A percentile compares a stretch with the other conserved stretches of the same genome.
phyloP scores from a whole-genome alignment of 2,888 invertebrate genomes.

The Lasiommata megera region DNA sequence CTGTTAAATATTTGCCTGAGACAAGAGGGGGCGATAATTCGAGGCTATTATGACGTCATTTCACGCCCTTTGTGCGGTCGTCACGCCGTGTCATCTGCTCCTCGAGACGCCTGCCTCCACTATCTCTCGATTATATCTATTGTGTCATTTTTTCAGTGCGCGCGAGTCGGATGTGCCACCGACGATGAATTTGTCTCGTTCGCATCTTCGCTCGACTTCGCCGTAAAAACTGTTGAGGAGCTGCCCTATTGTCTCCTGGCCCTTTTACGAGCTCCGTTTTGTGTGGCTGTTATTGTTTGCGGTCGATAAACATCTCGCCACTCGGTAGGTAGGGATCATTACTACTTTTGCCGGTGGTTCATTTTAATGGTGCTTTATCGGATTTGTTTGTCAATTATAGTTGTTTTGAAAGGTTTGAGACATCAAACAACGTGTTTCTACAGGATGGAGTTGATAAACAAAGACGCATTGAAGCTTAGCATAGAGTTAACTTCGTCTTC shows the following conservation, averaged over 20 bases:
- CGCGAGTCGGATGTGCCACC: slow-evolving; percentile 78
- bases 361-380: slow-evolving; percentile 63
- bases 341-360: slow-evolving; percentile 70
- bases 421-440: slow-evolving; percentile 41
- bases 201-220: slow-evolving; percentile 71
- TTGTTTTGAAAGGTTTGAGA: slow-evolving; percentile 53
- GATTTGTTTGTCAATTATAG: slow-evolving; percentile 68
- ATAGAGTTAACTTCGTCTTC: slow-evolving; percentile 50
- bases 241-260: slow-evolving; percentile 74
- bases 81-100: slow-evolving; percentile 80
- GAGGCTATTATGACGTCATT: slow-evolving; percentile 81
- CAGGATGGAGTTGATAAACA: slow-evolving; percentile 69
- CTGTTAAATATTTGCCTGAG: slow-evolving; percentile 81
- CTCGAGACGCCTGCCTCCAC: slow-evolving; percentile 77
- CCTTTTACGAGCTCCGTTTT: slow-evolving; percentile 78
- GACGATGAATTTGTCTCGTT: slow-evolving; percentile 76
- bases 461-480: slow-evolving; percentile 50
- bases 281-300: slow-evolving; percentile 79
- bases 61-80: slow-evolving; percentile 79
- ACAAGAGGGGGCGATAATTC: slow-evolving; percentile 81
- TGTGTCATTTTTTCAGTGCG: slow-evolving; percentile 75
- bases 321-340: slow-evolving; percentile 78
- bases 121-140: slow-evolving; percentile 80
- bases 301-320: slow-evolving; percentile 80
- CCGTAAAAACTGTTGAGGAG: slow-evolving; percentile 74